Evolutionary conservation across 2,888 invertebrate genomes (phyloP).

Genomic region (Priocnemis perturbator): DNA sequence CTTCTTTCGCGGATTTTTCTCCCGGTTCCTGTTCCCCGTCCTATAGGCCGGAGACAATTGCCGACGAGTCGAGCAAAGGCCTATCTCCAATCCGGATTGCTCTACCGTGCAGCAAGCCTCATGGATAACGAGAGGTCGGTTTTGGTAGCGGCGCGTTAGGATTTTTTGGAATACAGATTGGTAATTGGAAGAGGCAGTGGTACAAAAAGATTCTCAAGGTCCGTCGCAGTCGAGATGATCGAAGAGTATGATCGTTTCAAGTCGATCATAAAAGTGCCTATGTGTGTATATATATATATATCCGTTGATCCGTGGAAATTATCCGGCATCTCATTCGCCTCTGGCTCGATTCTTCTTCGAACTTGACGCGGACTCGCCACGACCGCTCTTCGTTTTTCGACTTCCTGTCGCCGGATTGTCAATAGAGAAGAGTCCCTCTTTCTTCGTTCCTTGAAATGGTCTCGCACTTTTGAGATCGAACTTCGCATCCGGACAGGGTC

Average conservation of each 20-base stretch:
- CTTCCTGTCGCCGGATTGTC: not conserved
- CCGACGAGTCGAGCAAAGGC: not conserved
- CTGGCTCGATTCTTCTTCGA: not conserved
- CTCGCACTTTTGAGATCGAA: conserved; percentile 24
- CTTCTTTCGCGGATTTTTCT: not conserved
- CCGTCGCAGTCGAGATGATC: too few relatives aligned
- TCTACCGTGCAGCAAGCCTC: not conserved
- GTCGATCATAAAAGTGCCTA: too few relatives aligned
- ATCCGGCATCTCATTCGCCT: not conserved
- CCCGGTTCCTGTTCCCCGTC: not conserved
- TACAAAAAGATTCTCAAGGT: too few relatives aligned
- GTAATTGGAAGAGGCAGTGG: too few relatives aligned
- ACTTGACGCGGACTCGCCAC: not conserved
- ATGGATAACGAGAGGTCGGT: too few relatives aligned
- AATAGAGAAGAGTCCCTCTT: not conserved
- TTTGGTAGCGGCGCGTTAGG: too few relatives aligned
- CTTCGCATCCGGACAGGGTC: conserved; percentile 21
- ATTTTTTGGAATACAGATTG: too few relatives aligned
- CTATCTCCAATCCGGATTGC: not conserved
- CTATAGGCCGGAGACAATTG: not conserved
- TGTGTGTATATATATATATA: too few relatives aligned
- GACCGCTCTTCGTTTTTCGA: conserved; percentile 1
- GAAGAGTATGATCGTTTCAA: too few relatives aligned
- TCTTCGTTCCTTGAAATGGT: not conserved
- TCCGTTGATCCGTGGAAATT: too few relatives aligned